A percentile compares a stretch with the other conserved stretches of the same genome.
These are phyloP conservation scores for Macrosiphum euphorbiae DNA, from an alignment of 2,888 invertebrate genomes.

Conservation along the genomic window DNA sequence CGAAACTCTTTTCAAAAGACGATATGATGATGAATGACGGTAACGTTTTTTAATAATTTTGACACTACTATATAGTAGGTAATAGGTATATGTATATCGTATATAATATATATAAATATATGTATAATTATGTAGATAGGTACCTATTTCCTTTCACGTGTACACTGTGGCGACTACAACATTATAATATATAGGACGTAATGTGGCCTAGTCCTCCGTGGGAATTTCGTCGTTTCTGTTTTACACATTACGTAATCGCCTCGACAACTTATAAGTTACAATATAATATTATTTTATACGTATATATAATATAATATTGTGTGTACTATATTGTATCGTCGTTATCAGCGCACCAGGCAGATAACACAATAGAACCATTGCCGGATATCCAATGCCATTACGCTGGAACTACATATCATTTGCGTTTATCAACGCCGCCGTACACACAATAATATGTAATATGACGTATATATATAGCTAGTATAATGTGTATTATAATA, in stretches of 20 bases:
- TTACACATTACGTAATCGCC: slow-evolving; percentile 44
- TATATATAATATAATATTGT: background rate
- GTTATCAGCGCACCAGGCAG: slow-evolving; percentile 27
- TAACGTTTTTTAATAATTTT: slow-evolving; percentile 21
- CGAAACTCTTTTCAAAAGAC: background rate
- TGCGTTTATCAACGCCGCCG: background rate
- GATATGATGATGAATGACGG: background rate
- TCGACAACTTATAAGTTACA: slow-evolving; percentile 18
- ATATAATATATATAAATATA: too few relatives aligned
- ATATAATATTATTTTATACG: background rate
- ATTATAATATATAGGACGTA: background rate
- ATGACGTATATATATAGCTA: background rate
- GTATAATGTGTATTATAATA: background rate
- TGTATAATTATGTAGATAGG: background rate
- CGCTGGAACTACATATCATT: slow-evolving; percentile 12
- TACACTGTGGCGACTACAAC: background rate
- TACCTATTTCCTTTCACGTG: background rate
- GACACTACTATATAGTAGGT: too few relatives aligned
- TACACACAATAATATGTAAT: background rate
- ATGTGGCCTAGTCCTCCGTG: slow-evolving; percentile 28
- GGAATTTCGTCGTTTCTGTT: slow-evolving; percentile 49
- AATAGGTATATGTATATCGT: too few relatives aligned
- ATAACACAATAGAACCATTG: slow-evolving; percentile 15
- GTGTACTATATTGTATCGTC: background rate
- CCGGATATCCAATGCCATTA: slow-evolving; percentile 58